phyloP scores from a whole-genome alignment of 2,113 vertebrate species.

The Sus scrofa region T2T-Sscrofa CM000830.6:10952501-10953000 shows the following conservation, averaged over 20 bases:
- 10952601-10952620: constrained; percentile 42
- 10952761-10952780: constrained; percentile 42
- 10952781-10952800: constrained; percentile 75
- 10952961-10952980: constrained; percentile 69
- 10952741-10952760: constrained; percentile 54
- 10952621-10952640: constrained; percentile 81
- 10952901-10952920: constrained; percentile 76
- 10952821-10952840: constrained; percentile 82
- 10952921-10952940: constrained; percentile 78
- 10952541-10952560: constrained; percentile 23
- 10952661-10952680: constrained; percentile 70
- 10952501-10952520: background rate
- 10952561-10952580: constrained; percentile 29
- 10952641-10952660: constrained; percentile 77
- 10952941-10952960: constrained; percentile 71
- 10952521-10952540: background rate
- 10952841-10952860: constrained; percentile 85
- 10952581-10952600: background rate
- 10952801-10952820: constrained; percentile 71
- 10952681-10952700: background rate
- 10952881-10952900: constrained; percentile 82
- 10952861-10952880: constrained; percentile 74
- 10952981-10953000: constrained; percentile 65
- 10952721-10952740: constrained; percentile 61
- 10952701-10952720: constrained; percentile 63